phyloP scores from a whole-genome alignment of 1,140 invertebrate species.

The Solenopsis fugax region DNA sequence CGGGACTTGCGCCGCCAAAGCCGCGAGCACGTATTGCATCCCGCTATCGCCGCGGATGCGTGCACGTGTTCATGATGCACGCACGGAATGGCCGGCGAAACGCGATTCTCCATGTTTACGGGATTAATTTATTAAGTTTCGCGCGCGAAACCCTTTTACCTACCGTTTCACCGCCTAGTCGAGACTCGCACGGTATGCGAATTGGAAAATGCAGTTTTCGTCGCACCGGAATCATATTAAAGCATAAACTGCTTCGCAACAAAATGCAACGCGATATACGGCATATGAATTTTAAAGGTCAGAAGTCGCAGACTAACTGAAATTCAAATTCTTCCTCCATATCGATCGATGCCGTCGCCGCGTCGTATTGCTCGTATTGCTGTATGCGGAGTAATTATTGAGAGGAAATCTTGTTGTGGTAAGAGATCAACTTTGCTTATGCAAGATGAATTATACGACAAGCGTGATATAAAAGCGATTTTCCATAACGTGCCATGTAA shows the following conservation, averaged over 20 bases:
- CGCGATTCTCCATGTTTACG: constrained; percentile 56
- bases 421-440: not conserved
- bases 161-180: constrained; percentile 1
- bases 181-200: constrained; percentile 43
- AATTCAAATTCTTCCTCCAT: constrained; percentile 30
- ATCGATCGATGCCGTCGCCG: not conserved
- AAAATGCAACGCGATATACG: constrained; percentile 2
- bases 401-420: not conserved
- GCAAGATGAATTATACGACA: not conserved
- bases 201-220: constrained; percentile 54
- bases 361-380: not conserved
- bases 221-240: constrained; percentile 38
- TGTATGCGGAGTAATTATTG: not conserved
- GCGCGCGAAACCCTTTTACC: constrained; percentile 37
- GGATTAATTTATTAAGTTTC: constrained; percentile 76
- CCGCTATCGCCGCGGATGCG: constrained; percentile 24
- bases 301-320: not conserved
- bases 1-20: constrained; percentile 33
- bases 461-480: not conserved
- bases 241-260: constrained; percentile 21
- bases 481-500: not conserved
- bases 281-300: constrained; percentile 30
- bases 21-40: constrained; percentile 43
- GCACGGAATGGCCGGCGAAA: constrained; percentile 66
- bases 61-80: constrained; percentile 59